phyloP scores from a whole-genome alignment of 2,888 invertebrate genomes.

The Didymodactylos carnosus region DNA sequence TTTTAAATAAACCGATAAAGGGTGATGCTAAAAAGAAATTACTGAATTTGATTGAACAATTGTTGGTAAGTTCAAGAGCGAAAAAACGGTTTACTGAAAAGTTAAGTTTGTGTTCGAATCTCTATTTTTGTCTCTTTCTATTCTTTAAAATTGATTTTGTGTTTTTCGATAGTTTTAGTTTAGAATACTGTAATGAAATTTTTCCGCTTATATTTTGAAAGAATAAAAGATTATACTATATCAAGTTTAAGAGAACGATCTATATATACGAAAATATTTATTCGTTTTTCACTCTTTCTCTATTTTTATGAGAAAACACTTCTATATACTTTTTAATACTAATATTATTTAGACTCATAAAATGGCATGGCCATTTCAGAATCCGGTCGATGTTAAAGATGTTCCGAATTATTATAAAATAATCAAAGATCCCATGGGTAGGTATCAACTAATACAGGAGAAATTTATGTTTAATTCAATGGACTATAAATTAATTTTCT shows the following conservation, averaged over 20 bases:
- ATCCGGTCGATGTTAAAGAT: constrained; percentile 81
- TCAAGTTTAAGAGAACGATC: too few relatives aligned
- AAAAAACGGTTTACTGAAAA: constrained; percentile 51
- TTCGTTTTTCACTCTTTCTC: too few relatives aligned
- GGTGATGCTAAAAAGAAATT: background rate
- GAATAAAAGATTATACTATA: too few relatives aligned
- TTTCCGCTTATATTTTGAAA: too few relatives aligned
- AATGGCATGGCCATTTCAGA: constrained; percentile 92
- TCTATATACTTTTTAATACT: background rate
- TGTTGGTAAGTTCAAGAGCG: constrained; percentile 50
- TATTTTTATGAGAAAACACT: background rate
- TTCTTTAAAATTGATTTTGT: too few relatives aligned
- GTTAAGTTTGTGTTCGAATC: background rate
- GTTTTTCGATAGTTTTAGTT: too few relatives aligned
- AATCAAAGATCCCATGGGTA: constrained; percentile 36
- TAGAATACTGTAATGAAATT: too few relatives aligned
- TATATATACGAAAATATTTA: too few relatives aligned
- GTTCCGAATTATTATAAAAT: constrained; percentile 82
- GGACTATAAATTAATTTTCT: background rate
- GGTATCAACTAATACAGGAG: constrained; percentile 68
- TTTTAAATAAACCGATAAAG: background rate
- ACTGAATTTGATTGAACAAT: constrained; percentile 57
- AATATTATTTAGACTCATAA: constrained; percentile 55
- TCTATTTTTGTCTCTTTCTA: background rate
- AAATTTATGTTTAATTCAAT: background rate